phyloP scores from a whole-genome alignment of 92 coral and sea anemone genomes.

The Paragorgia papillata region DNA sequence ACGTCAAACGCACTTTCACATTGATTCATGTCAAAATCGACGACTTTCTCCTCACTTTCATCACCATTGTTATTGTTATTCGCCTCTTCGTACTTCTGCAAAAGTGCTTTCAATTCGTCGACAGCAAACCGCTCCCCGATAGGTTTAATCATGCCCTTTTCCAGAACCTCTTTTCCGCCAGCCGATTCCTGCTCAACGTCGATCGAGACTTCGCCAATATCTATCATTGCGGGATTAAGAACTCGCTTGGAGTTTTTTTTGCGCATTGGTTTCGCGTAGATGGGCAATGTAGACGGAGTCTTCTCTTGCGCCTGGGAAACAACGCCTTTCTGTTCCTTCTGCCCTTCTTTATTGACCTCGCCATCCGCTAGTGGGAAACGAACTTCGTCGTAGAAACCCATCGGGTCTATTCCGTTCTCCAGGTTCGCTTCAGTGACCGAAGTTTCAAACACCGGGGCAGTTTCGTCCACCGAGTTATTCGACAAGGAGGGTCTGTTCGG shows the following conservation, averaged over 20 bases:
- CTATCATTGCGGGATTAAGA: constrained; percentile 13
- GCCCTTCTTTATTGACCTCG: neutral
- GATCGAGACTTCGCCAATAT: constrained; percentile 23
- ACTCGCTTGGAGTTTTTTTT: neutral
- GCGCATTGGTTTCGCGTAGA: constrained; percentile 24
- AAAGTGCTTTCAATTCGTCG: constrained; percentile 17
- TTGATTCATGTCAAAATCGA: constrained; percentile 32
- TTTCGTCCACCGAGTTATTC: neutral
- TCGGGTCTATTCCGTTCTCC: too few relatives aligned
- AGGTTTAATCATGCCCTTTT: constrained; percentile 29
- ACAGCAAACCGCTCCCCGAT: constrained; percentile 20
- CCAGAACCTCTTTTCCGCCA: constrained; percentile 3
- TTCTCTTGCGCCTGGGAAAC: neutral
- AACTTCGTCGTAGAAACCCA: neutral
- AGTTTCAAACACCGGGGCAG: too few relatives aligned
- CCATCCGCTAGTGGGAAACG: neutral
- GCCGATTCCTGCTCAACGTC: constrained; percentile 24
- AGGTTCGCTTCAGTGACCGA: too few relatives aligned
- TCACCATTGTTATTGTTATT: neutral
- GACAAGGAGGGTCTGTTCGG: neutral
- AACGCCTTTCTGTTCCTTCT: neutral
- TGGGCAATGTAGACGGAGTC: constrained; percentile 5
- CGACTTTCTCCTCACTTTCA: neutral
- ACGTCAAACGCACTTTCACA: constrained; percentile 30
- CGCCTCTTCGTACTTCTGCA: constrained; percentile 5